These are phyloP conservation scores for Triplophysa bombifrons DNA, from an alignment of 2,797 vertebrate genomes.

Conservation along the genomic window DNA sequence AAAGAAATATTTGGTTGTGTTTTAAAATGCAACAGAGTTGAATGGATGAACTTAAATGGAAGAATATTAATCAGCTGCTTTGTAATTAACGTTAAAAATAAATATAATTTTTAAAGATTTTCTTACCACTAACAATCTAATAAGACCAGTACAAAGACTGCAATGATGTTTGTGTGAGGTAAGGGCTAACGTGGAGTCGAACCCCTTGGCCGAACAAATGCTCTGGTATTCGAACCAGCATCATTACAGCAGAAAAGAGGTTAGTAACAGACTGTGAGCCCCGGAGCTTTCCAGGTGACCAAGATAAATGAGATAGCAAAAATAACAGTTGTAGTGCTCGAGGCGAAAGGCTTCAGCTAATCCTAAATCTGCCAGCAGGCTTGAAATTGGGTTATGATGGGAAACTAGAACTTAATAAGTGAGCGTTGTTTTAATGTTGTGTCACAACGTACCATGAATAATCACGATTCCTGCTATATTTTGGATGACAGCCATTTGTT, in stretches of 20 bases:
- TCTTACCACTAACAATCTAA: neutral
- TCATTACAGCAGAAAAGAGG: neutral
- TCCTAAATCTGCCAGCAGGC: constrained; percentile 28
- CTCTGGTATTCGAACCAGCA: neutral
- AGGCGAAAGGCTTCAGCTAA: constrained; percentile 18
- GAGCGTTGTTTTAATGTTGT: constrained; percentile 25
- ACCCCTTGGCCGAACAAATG: neutral
- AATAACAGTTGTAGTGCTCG: constrained; percentile 31
- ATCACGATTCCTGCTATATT: neutral
- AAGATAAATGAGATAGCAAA: constrained; percentile 41
- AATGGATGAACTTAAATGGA: neutral
- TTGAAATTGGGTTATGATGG: constrained; percentile 22
- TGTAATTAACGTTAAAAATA: no score
- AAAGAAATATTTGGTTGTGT: no score
- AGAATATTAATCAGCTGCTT: no score
- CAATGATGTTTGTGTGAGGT: neutral
- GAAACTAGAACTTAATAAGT: neutral
- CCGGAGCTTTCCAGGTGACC: constrained; percentile 32
- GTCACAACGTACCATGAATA: neutral
- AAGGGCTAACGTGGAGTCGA: neutral
- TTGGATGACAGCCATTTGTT: constrained; percentile 5
- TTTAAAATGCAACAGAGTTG: neutral
- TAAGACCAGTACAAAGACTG: neutral
- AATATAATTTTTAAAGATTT: neutral
- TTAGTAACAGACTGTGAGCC: constrained; percentile 24